Evolutionary conservation across 2,113 vertebrate genomes (phyloP), one percentile per base, ranked within the genome.

Genomic region (Entomyzon cyanotis): DNA sequence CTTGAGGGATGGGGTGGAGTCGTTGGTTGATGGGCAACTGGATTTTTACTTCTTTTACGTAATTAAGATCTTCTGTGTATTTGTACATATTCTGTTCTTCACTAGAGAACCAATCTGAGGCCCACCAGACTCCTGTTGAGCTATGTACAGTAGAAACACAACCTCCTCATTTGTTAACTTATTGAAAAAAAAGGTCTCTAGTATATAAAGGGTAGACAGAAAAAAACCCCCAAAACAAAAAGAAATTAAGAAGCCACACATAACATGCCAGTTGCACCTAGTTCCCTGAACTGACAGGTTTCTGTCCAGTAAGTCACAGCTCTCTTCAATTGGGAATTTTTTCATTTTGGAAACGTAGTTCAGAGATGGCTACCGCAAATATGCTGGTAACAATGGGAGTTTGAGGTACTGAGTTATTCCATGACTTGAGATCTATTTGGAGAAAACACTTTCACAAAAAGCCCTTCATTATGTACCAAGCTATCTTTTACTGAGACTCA

Each of bases 51-150:
- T 68, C 12, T 75, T 75, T 93, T 55, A 42, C 52, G 35, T 15
- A 84, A 35, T 78, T 23, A 55, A 46, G 7, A 27, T 42, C 5
- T 30, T 42, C 20, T 59, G 28, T 27, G 39, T 11, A 10, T 71
- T 78, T 0, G 0, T 65, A 47, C 1, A 1, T 30, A n/a, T 64
- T 60, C 15, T 49, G 2, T 20, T 89, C 21, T 60, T 41, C 84
- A 31, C 10, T 60, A 24, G 23, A 46, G 15, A 50, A 47, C 20
- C 27, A 50, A 4, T 62, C 62, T 74, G 23, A 68, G 11, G 5
- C 14, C 9, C 7, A 28, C 4, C 16, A 69, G 20, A 28, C 21
- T 65, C 58, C 52, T 58, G 18, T 20, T 56, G 59, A 56, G 11
- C 28, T 74, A 22, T 15, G 24, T 13, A 41, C 24, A 28, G 5